phyloP scores from a whole-genome alignment of 2,888 invertebrate species.

The Drosophila meridiana region DNA sequence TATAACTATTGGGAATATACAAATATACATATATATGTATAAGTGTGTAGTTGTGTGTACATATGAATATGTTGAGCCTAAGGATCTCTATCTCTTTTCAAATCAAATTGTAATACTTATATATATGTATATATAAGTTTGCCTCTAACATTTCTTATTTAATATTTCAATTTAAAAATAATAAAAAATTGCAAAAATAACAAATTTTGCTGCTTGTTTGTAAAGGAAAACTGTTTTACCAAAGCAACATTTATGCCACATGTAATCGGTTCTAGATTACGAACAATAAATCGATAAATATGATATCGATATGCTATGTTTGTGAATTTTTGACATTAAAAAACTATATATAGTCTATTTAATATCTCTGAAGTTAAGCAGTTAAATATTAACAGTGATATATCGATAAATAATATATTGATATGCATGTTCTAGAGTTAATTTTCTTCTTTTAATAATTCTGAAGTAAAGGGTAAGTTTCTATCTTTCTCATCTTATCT shows the following conservation, averaged over 20 bases:
- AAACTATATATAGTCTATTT: background rate
- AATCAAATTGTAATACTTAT: no score
- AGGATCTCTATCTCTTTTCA: background rate
- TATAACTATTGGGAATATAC: background rate
- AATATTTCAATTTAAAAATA: background rate
- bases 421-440: background rate
- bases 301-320: background rate
- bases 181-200: background rate
- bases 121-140: background rate
- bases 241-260: background rate
- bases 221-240: background rate
- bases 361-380: no score
- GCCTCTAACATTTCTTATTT: background rate
- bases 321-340: background rate
- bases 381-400: no score
- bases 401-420: background rate
- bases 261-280: background rate
- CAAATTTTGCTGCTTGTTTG: background rate
- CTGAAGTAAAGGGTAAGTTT: background rate
- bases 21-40: background rate
- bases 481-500: background rate
- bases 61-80: background rate
- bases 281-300: background rate
- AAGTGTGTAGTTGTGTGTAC: conserved; percentile 1
- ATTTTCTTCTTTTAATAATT: no score